phyloP scores from a whole-genome alignment of 2,797 vertebrate species.

The Sylvia borin region DNA sequence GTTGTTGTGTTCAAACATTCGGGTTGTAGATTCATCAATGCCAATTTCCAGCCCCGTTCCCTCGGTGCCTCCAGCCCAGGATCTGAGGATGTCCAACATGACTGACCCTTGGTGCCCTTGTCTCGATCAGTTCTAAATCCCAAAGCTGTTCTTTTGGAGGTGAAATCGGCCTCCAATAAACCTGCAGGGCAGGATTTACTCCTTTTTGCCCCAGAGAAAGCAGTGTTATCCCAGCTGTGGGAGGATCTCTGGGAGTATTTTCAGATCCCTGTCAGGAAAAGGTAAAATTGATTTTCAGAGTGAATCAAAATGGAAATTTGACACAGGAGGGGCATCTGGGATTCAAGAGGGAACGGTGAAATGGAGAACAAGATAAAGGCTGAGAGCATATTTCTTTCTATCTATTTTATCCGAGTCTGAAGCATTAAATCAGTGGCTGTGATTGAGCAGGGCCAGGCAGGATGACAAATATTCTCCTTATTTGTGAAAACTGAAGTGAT shows the following conservation, averaged over 20 bases:
- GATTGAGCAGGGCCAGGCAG: not conserved
- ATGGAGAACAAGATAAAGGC: not conserved
- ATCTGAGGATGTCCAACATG: not conserved
- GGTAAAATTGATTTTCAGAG: not conserved
- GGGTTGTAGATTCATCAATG: rapidly evolving
- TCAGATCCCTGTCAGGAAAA: not conserved
- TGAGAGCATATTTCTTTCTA: not conserved
- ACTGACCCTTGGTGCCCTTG: not conserved
- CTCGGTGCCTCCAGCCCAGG: not conserved
- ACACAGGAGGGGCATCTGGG: not conserved
- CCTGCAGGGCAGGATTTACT: not conserved
- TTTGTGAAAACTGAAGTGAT: not conserved
- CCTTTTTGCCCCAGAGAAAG: not conserved
- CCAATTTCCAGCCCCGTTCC: not conserved
- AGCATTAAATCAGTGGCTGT: not conserved
- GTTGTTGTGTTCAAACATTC: not conserved
- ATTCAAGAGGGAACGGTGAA: not conserved
- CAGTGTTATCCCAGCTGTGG: not conserved
- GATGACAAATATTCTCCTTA: not conserved
- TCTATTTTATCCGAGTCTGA: not conserved
- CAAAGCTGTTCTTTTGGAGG: not conserved
- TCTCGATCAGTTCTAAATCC: not conserved
- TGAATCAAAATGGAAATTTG: not conserved
- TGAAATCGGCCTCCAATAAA: not conserved
- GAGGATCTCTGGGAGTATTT: not conserved